A percentile compares a stretch with the other conserved stretches of the same genome.
These are phyloP conservation scores for Diachasmimorpha longicaudata DNA, from an alignment of 1,140 invertebrate genomes.

Conservation along the genomic window DNA sequence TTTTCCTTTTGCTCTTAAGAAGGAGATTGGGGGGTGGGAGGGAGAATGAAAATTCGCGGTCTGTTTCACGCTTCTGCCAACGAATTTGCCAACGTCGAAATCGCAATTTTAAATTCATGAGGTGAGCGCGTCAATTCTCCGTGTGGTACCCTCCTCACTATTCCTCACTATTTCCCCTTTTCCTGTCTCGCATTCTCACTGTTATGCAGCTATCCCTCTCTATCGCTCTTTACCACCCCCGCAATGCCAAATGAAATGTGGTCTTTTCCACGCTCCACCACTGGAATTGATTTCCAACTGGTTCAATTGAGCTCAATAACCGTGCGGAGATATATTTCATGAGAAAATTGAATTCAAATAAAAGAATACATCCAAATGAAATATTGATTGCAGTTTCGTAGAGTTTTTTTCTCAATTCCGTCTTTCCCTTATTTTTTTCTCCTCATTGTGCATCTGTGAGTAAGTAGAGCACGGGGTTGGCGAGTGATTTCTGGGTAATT, in stretches of 20 bases:
- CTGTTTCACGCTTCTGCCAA: conserved; percentile 20
- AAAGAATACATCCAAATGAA: background rate
- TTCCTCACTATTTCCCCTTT: background rate
- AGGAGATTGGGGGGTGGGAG: too few relatives aligned
- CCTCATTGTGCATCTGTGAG: background rate
- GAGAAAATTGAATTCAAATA: background rate
- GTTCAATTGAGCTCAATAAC: conserved; percentile 2
- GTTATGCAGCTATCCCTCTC: background rate
- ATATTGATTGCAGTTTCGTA: background rate
- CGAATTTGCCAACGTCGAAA: conserved; percentile 11
- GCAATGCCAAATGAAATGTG: conserved; percentile 4
- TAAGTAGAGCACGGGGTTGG: background rate
- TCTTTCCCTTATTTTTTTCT: background rate
- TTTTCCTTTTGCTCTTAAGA: background rate
- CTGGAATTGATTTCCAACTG: conserved; percentile 19
- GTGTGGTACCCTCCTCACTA: background rate
- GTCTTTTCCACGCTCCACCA: conserved; percentile 21
- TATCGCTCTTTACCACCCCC: background rate
- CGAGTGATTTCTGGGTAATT: conserved; percentile 16
- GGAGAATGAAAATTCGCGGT: conserved; percentile 17
- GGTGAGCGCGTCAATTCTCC: background rate
- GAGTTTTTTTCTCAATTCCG: background rate
- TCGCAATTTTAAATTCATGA: conserved; percentile 30
- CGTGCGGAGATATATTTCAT: background rate
- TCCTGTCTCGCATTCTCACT: conserved; percentile 3